A percentile compares a stretch with the other conserved stretches of the same genome.
phyloP scores from a whole-genome alignment of 2,888 invertebrate species.

The Gari tellinella region DNA sequence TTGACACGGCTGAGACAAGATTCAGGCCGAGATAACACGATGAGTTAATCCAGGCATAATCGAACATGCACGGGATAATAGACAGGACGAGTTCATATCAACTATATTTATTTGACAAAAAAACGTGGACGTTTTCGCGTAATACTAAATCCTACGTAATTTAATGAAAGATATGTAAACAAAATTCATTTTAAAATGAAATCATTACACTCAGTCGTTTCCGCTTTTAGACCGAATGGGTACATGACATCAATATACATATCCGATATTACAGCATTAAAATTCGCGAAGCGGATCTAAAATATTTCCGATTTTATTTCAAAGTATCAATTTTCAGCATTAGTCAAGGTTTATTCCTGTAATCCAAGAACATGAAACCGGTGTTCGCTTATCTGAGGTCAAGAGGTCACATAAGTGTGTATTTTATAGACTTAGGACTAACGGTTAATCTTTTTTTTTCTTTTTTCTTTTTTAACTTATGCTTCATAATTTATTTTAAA shows the following conservation, averaged over 20 bases:
- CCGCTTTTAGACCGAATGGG: conserved; percentile 16
- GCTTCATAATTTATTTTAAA: no score
- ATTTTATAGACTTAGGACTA: conserved; percentile 57
- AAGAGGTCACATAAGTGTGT: conserved; percentile 23
- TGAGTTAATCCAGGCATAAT: conserved; percentile 15
- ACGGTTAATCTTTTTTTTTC: no score
- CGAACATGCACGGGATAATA: conserved; percentile 4
- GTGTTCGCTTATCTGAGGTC: conserved; percentile 44
- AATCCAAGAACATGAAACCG: conserved; percentile 56
- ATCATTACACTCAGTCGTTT: conserved; percentile 10
- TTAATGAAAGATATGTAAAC: conserved; percentile 20
- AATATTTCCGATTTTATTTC: conserved; percentile 40
- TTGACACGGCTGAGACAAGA: conserved; percentile 8
- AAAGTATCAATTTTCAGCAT: conserved; percentile 34
- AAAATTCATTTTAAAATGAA: conserved; percentile 22
- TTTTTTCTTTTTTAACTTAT: no score
- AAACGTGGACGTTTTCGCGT: conserved; percentile 11
- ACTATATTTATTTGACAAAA: conserved; percentile 25
- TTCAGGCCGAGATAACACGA: conserved; percentile 17
- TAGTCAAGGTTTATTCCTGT: conserved; percentile 45
- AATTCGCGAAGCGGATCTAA: conserved; percentile 19
- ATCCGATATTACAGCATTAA: conserved; percentile 44
- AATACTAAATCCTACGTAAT: conserved; percentile 12
- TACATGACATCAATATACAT: conserved; percentile 40
- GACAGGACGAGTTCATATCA: conserved; percentile 16